Evolutionary conservation across 23 tunicate species (phyloP).

Genomic region (Trididemnum clinides): DNA sequence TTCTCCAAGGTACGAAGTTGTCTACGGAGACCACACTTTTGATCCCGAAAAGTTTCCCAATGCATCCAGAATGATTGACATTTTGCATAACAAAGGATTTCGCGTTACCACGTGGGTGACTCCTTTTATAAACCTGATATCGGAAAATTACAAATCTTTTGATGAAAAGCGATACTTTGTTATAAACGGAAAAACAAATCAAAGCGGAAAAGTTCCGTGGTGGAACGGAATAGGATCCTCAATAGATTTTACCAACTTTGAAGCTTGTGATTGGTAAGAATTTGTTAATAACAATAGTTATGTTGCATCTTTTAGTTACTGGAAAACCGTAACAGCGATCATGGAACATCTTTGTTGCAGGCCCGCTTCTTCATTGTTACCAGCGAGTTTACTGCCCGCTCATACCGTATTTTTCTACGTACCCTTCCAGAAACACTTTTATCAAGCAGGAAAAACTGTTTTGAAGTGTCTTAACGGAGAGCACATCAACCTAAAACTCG

Average conservation of each 20-base stretch:
- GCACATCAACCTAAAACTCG: no score
- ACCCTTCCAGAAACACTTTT: no score
- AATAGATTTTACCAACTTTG: conserved; percentile 58
- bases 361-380: no score
- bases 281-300: not conserved
- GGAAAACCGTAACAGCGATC: not conserved
- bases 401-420: no score
- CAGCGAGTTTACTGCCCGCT: no score
- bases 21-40: conserved; percentile 83
- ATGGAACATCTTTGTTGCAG: no score
- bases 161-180: conserved; percentile 10
- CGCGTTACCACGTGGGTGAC: conserved; percentile 92
- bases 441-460: no score
- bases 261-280: conserved; percentile 64
- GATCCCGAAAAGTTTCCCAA: conserved; percentile 77
- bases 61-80: conserved; percentile 52
- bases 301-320: not conserved
- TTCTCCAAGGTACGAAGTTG: conserved; percentile 45
- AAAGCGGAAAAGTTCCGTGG: conserved; percentile 43
- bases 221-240: conserved; percentile 60
- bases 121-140: conserved; percentile 65
- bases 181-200: conserved; percentile 35
- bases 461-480: no score
- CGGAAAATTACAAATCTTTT: conserved; percentile 31
- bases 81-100: conserved; percentile 60